Base-by-base conservation (phyloP, 2,888 invertebrate genomes). In the Scaptomyza flava region DNA sequence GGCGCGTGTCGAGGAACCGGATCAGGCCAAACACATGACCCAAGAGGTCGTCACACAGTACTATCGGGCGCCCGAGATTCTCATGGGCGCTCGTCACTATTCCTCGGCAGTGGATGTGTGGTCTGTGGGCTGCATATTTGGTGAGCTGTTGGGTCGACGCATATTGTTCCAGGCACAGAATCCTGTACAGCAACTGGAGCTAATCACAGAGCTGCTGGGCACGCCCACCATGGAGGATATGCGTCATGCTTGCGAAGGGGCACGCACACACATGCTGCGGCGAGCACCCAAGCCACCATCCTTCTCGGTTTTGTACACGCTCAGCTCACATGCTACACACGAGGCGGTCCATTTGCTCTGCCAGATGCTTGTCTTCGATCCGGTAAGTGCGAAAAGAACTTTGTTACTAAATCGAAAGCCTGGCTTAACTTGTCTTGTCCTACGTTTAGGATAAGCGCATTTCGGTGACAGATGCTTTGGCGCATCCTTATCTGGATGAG, bases 31-130 rank as follows among this genome's bases (percentile, higher is more conserved):
- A 92, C 96, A 97, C 92, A 99, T 99, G 99, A 99, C 99, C 36
- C 99, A 99, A 93, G 99, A 99, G 93, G 99, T 99, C 72, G 99
- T 99, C 71, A 99, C 99, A 79, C 99, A 99, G 93, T 99, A 99
- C 93, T 99, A 99, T 93, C 95, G 99, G 77, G 98, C 99, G 23
- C 99, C 99, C 0, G 99, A 99, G 93, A 98, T 99, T 88, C 94
- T 99, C 68, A 99, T 99, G 99, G 99, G 99, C 33, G 98, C 99
- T 33, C 96, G 97, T 87, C 98, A 99, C 91, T 99, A 99, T 93
- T 96, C 97, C 7, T 96, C 97, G 9, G 98, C 98, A 5, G 98
- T 99, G 47, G 99, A 99, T 92, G 98, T 99, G 58, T 99, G 99
- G 99, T 98, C 98, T 45, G 99, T 99, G 47, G 99, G 99, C 48